Base-by-base conservation (phyloP, 2,888 invertebrate species). In the Tenthredo mesomela region DNA sequence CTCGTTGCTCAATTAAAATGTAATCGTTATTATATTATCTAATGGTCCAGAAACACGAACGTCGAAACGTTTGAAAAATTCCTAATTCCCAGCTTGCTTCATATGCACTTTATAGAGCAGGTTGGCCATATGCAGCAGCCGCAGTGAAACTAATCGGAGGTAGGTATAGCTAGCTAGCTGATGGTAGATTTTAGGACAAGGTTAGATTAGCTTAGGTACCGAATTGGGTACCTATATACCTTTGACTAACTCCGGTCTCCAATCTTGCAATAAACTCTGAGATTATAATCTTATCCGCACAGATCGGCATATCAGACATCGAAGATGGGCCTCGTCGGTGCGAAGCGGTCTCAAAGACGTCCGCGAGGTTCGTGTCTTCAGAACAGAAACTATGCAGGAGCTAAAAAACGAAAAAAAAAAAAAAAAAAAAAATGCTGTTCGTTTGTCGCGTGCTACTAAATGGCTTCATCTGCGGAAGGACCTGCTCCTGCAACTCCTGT, bases 201-300 rank as follows among this genome's bases (percentile, higher is more conserved):
- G 47, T 40, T 61, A 80, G 80, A 80, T 80, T 80, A 61, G 80
- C 40, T 58, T 80, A 61, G 80, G 80, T 80, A 80, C 61, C 80
- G n/a, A 40, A 80, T 12, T 40, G 71, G 37, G n/a, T n/a, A n/a
- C 10, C 54, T 7, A 29, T 29, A 54, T 54, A 7, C 43, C 43
- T n/a, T 43, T 43, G 40, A 54, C 54, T 6, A n/a, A 25, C 40
- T 67, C 67, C 29, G 47, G 33, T 29, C 54, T 47, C 15, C 37
- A 67, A 65, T 71, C 65, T 75, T 33, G 61, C 84, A 77, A 84
- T 65, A 61, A 78, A 78, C 71, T 47, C 5, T 25, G 21, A 84
- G 84, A 84, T 84, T 84, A 40, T 12, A 65, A 84, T 84, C 84
- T 84, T 84, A 84, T 84, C 84, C 43, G 47, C 70, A 21, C 25